phyloP scores from a whole-genome alignment of 2,113 vertebrate genomes.

The Haemorhous mexicanus region DNA sequence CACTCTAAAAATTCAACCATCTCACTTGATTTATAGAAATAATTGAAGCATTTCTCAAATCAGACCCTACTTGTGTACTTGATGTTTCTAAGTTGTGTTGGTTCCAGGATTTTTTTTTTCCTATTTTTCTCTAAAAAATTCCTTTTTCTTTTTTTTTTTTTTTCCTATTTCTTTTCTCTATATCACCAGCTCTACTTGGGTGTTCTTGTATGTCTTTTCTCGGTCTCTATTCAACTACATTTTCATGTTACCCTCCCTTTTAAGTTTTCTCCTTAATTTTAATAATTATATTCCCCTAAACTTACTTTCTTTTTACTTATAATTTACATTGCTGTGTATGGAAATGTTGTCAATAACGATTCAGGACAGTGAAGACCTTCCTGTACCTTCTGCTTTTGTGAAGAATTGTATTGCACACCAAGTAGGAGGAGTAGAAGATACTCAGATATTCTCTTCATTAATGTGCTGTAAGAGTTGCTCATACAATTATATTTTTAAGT shows the following conservation, averaged over 20 bases:
- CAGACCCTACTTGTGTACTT: neutral
- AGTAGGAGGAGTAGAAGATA: neutral
- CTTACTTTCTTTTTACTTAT: neutral
- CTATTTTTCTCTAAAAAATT: neutral
- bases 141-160: too few relatives aligned
- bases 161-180: neutral
- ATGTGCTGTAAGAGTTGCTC: neutral
- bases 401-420: neutral
- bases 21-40: neutral
- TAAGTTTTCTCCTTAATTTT: neutral
- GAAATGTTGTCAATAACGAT: neutral
- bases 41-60: neutral
- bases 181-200: rapidly evolving
- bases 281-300: neutral
- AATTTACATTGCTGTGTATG: neutral
- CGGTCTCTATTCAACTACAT: neutral
- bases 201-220: neutral
- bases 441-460: neutral
- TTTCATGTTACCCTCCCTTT: neutral
- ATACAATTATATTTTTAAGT: slow-evolving; percentile 40
- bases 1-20: neutral
- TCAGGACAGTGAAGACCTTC: neutral
- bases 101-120: neutral
- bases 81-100: neutral
- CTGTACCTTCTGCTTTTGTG: neutral